Percentiles rank a stretch among this genome's conserved stretches.
Conservation (phyloP, 1,140 invertebrate genomes). For the Drosophila athabasca region DNA sequence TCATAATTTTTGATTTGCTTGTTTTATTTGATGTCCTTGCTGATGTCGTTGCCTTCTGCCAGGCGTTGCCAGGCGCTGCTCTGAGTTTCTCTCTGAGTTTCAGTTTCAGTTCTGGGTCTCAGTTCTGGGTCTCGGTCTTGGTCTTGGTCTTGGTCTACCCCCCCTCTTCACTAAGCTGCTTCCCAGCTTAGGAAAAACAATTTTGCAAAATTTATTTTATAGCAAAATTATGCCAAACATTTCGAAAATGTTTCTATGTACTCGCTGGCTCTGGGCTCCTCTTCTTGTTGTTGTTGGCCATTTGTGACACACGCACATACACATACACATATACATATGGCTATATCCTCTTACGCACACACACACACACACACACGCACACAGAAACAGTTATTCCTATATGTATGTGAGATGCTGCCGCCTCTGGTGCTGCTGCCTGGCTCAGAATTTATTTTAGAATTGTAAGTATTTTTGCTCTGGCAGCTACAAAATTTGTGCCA, state of each 20-base stretch:
- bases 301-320: conserved; percentile 44
- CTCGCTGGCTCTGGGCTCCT: conserved; percentile 19
- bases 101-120: conserved; percentile 1
- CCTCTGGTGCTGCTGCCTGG: conserved; percentile 15
- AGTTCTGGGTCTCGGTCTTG: conserved; percentile 16
- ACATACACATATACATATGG: conserved; percentile 18
- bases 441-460: conserved; percentile 79
- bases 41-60: conserved; percentile 75
- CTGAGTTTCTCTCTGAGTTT: conserved; percentile 12
- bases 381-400: conserved; percentile 28
- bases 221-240: conserved; percentile 82
- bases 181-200: conserved; percentile 80
- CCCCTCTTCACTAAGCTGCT: conserved; percentile 68
- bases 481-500: conserved; percentile 65
- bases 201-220: conserved; percentile 83
- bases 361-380: conserved; percentile 26
- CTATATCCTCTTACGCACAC: conserved; percentile 6
- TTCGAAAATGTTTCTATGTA: conserved; percentile 80
- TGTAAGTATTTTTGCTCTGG: conserved; percentile 73
- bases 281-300: conserved; percentile 19
- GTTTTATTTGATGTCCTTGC: conserved; percentile 80
- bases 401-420: conserved; percentile 14
- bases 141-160: conserved; percentile 9
- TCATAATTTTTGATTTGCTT: conserved; percentile 83
- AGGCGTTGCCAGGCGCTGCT: conserved; percentile 29